Base-by-base conservation (phyloP, 2,113 vertebrate genomes). In the Aspiorhynchus laticeps region DNA sequence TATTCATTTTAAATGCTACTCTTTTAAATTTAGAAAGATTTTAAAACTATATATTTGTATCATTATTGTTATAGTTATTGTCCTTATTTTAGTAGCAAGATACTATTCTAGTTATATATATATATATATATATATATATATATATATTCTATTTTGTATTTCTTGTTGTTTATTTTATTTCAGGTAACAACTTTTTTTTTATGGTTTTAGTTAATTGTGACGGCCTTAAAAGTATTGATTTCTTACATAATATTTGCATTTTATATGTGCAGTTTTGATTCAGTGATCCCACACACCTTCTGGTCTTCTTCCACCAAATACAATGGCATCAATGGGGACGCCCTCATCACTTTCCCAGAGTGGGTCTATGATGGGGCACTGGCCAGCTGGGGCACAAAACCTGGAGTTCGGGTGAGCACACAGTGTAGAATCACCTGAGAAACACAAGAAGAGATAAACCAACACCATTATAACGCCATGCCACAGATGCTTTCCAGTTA, bases 331-430 rank as follows among this genome's bases (percentile, higher is more conserved):
- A 0, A 99, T 97, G 65, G 97, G 97, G 17, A 99, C 98, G 0
- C 98, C 98, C 67, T 98, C 95, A 0, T 97, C 95, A 0, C 96
- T 96, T 24, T 99, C 98, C 98, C 98, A 99, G 1, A 93, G 94
- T 0, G 97, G 96, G 89, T 99, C 98, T 0, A 99, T 96, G 89
- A 98, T 98, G 80, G 98, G 98, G 87, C 98, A 99, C 93, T 99
- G 98, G 59, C 88, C 93, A 8, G 98, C 98, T 0, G 97, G 98
- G 43, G 96, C 95, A 92, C 98, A 99, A 95, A 99, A 99, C 7
- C 98, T 93, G 0, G 98, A 99, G 93, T 99, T 99, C 84, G 98
- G 97, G 87, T 99, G 98, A 67, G 98, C 97, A 26, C 97, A 96
- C 5, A 96, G 94, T 88, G 94, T 94, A 92, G 85, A 94, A 74